Conservation (phyloP, 1,140 invertebrate species). For the Ylistrum balloti region DNA sequence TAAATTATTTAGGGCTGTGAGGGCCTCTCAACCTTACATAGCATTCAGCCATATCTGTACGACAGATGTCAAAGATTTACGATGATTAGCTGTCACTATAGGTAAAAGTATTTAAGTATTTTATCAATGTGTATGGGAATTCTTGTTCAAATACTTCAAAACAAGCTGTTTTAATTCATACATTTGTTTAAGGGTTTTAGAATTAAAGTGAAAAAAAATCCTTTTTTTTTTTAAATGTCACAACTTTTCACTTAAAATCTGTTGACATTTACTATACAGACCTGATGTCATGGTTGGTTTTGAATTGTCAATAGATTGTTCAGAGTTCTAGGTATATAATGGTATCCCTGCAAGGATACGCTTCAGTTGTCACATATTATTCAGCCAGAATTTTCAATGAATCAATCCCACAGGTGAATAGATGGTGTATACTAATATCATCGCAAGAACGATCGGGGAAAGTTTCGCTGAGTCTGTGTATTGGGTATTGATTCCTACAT, state of each 20-base stretch:
- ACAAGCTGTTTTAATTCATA: too few species aligned
- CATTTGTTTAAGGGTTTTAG: too few species aligned
- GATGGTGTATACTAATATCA: neutral
- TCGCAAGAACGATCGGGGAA: neutral
- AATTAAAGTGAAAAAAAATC: too few species aligned
- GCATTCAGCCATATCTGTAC: neutral
- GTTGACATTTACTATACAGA: neutral
- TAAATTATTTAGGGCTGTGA: neutral
- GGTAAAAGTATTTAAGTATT: neutral
- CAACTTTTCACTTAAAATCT: neutral
- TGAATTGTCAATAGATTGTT: neutral
- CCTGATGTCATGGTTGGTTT: neutral
- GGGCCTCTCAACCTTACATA: neutral
- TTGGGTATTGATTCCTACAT: neutral
- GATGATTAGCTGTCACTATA: neutral
- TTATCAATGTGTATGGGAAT: neutral
- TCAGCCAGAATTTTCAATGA: conserved; percentile 34
- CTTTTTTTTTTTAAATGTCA: too few species aligned
- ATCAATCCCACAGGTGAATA: neutral
- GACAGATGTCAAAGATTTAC: neutral
- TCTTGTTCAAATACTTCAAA: neutral
- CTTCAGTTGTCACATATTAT: neutral
- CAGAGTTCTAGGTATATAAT: neutral
- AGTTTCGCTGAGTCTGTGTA: neutral
- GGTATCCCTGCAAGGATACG: neutral